Evolutionary conservation across 2,888 invertebrate species (phyloP), one percentile per base, ranked within the genome.

Genomic region (Diplazon laetatorius): DNA sequence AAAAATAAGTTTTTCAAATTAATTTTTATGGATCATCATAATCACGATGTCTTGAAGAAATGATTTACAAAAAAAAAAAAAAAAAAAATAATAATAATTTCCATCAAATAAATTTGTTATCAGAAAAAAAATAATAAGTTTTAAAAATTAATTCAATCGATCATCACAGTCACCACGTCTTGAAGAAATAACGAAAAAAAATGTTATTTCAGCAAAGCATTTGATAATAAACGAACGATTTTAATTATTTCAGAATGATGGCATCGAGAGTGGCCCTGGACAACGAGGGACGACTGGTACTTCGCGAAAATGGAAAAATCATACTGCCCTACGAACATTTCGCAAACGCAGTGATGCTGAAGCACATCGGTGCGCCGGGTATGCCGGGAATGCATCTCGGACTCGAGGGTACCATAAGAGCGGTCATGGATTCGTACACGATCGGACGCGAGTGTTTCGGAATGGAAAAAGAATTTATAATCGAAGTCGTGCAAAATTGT

Each of bases 381-480:
- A 96, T 96, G 0, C 96, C 96, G 89, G 96, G 97, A 0, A 92
- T 96, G 65, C 97, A 97, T 92, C 92, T 97, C 74, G 96, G 96
- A 46, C 93, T 96, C 65, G 97, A 97, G 91, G 96, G 95, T 39
- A 97, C 97, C 12, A 95, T 97, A 39, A 92, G 96, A 89, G 96
- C 96, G 68, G 96, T 95, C 35, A 95, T 96, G 91, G 96, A 97
- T 88, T 96, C 96, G 1, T 97, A 96, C 85, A 96, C 96, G 80
- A 96, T 96, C 89, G 95, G 95, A 9, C 92, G 95, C 75, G 96
- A 96, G 88, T 95, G 95, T 88, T 96, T 96, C 92, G 96, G 96
- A 62, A 97, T 97, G 96, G 97, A 97, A 89, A 96, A 97, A 86
- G 97, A 97, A 87, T 97, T 97, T 86, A 96, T 97, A 62, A 93